These are phyloP conservation scores for Hydropotes inermis DNA, from an alignment of 2,113 vertebrate genomes.

Conservation along the genomic window DNA sequence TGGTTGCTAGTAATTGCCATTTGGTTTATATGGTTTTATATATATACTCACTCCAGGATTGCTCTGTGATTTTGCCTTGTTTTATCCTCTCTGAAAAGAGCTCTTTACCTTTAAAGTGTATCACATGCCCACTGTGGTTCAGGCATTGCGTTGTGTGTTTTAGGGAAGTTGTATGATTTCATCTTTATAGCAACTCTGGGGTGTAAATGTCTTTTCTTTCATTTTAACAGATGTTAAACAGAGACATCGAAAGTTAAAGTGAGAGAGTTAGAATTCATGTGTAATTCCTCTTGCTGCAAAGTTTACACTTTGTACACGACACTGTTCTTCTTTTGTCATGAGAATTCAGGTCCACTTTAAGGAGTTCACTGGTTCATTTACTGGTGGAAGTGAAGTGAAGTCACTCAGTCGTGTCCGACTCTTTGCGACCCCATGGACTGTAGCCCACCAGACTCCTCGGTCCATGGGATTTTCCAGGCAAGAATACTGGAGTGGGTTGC, in stretches of 20 bases:
- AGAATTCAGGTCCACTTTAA: neutral
- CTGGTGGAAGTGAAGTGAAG: no score
- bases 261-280: neutral
- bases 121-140: neutral
- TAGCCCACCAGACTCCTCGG: no score
- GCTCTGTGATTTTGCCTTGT: neutral
- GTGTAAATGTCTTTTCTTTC: neutral
- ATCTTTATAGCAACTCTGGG: neutral
- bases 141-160: neutral
- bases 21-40: neutral
- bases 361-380: neutral
- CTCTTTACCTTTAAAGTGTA: neutral
- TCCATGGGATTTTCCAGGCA: no score
- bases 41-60: neutral
- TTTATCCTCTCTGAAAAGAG: neutral
- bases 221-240: constrained; percentile 17
- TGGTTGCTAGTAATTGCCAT: neutral
- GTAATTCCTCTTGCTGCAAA: constrained; percentile 1
- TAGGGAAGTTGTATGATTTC: neutral
- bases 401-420: no score
- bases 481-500: no score
- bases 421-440: no score
- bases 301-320: neutral
- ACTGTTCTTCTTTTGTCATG: neutral
- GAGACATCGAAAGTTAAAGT: neutral